Evolutionary conservation across 1,140 invertebrate species (phyloP).

Genomic region (Spodoptera litura): DNA sequence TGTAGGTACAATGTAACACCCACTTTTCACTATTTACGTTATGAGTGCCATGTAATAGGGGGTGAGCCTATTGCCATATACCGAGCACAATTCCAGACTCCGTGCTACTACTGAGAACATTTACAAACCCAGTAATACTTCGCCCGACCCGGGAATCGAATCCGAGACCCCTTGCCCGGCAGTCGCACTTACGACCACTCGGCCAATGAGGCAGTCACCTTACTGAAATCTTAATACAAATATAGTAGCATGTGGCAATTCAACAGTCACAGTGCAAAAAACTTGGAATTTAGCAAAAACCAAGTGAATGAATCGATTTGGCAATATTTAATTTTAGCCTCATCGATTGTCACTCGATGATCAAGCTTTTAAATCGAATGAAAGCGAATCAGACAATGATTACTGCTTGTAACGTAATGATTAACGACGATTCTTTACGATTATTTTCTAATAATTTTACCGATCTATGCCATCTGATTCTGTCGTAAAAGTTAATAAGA

Average conservation of each 20-base stretch:
- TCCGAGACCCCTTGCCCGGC: too few species aligned
- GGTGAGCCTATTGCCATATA: too few species aligned
- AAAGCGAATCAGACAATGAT: constrained; percentile 22
- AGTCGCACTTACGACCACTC: too few species aligned
- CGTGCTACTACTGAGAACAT: too few species aligned
- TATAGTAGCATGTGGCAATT: not conserved
- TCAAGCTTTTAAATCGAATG: constrained; percentile 18
- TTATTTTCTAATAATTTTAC: constrained; percentile 4
- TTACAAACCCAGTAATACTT: too few species aligned
- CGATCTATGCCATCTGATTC: not conserved
- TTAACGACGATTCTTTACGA: not conserved
- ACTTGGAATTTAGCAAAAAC: constrained; percentile 45
- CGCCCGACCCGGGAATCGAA: too few species aligned
- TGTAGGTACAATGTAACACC: too few species aligned
- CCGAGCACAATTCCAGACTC: too few species aligned
- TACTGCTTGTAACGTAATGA: constrained; percentile 2
- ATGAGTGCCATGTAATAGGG: too few species aligned
- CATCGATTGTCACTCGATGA: constrained; percentile 25
- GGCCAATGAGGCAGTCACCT: too few species aligned
- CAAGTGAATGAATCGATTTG: constrained; percentile 44
- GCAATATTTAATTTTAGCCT: constrained; percentile 26
- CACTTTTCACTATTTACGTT: too few species aligned
- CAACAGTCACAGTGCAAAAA: constrained; percentile 54
- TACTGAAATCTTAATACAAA: not conserved
- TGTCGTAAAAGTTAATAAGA: constrained; percentile 12